Conservation (phyloP, 2,888 invertebrate species). For the Oscheius sp. region DNA sequence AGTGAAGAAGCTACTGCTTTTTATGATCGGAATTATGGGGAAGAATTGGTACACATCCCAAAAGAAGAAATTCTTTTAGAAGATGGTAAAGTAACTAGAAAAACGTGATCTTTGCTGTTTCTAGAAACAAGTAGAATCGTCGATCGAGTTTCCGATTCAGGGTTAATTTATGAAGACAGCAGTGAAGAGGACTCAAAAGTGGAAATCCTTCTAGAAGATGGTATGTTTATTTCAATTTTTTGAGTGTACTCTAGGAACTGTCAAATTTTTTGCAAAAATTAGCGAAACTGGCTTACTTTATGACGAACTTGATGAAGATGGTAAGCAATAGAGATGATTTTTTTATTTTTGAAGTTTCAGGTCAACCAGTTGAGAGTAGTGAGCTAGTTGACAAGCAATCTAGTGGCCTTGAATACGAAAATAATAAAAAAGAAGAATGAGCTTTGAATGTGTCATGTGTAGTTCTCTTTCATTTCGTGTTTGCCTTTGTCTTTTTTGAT, state of each 20-base stretch:
- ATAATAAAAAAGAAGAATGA: too few species aligned
- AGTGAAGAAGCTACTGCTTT: neutral
- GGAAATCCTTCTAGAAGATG: slow-evolving; percentile 6
- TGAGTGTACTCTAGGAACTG: neutral
- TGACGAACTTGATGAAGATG: neutral
- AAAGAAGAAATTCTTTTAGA: slow-evolving; percentile 5
- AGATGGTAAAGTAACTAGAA: neutral
- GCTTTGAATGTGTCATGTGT: too few species aligned
- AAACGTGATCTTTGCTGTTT: neutral
- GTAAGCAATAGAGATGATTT: too few species aligned
- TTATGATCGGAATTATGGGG: neutral
- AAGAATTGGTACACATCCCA: neutral
- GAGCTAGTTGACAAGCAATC: too few species aligned
- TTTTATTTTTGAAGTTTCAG: too few species aligned
- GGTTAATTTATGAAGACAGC: slow-evolving; percentile 6
- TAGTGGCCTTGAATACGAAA: too few species aligned
- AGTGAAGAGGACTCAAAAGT: neutral
- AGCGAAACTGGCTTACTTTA: slow-evolving; percentile 7
- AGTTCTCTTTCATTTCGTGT: too few species aligned
- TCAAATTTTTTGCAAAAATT: neutral
- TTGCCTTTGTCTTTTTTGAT: too few species aligned
- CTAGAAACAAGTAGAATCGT: neutral
- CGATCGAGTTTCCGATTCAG: neutral
- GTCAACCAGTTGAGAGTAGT: too few species aligned
- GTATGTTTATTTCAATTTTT: neutral